Evolutionary conservation across 2,113 vertebrate species (phyloP), one percentile per base, ranked within the genome.

Genomic region (Myotis lucifugus): DNA sequence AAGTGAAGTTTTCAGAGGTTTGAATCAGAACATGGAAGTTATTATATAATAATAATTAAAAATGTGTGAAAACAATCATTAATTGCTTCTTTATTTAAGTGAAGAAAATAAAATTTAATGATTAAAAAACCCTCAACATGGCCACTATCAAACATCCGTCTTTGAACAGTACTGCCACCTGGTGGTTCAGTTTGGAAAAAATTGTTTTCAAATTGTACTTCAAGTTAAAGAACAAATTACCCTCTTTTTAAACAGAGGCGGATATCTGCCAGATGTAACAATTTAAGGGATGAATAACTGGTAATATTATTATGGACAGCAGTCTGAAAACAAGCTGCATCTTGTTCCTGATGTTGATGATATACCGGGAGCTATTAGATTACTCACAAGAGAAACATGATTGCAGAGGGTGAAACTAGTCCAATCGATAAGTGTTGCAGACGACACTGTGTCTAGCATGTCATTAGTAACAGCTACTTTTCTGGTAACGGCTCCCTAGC

Each of bases 141-240:
- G 66, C 40, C 18, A 42, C 17, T 9, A 54, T 3, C 6, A 18
- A 52, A 85, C 14, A 40, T 40, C 74, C 37, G 81, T 59, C 40
- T 85, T 86, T 95, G 61, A 79, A 70, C 25, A 34, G 79, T n/a
- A 69, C 88, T 95, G 96, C 96, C 97, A 97, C 82, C 97, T 96
- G n/a, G 82, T 78, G 96, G 90, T 66, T 50, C 11, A 46, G 14
- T 59, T 37, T 78, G 70, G 69, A 54, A 92, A 90, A 85, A 46
- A 37, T 18, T 72, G 67, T 52, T 87, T 79, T 29, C 29, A 70
- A 34, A 59, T 74, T 19, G 37, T 6, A 52, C 23, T 93, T 89
- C 12, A 66, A 89, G 42, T 56, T 32, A 81, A 88, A 73, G 34
- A 54, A 56, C 18, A 78, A 93, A 85, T 37, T 73, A 25, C 5